Base-by-base conservation (phyloP, 2,113 vertebrate species). In the Elachura formosa region DNA sequence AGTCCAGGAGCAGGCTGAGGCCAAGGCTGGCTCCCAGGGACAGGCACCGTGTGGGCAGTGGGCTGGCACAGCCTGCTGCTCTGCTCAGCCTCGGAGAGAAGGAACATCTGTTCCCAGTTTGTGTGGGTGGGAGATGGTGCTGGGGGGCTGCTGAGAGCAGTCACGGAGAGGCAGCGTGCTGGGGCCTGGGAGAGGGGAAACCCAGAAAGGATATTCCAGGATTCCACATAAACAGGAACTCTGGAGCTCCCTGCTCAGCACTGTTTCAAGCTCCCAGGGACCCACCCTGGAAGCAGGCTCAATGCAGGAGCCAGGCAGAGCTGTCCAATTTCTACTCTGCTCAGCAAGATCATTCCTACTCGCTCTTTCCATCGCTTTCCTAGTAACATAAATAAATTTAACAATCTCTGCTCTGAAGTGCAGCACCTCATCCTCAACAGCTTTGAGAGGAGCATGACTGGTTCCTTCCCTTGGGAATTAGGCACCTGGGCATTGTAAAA, bases 161-260 rank as follows among this genome's bases (percentile, higher is more conserved):
- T 58, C 73, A 92, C 1, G 33, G 54, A 94, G 73, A 90, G 40
- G 46, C 91, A 84, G 80, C 6, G 7, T 23, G 91, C 72, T 94
- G 92, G 91, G 97, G 94, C 95, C 94, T 84, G 55, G 68, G 71
- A 94, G 87, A 85, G 82, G 95, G 79, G 61, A 95, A 96, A 73
- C 29, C 87, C 78, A 93, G 84, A 64, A 88, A 92, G 73, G 90
- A 82, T 75, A 87, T 89, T 92, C 80, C 90, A 92, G 83, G 62
- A 94, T 91, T 79, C 67, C 77, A 90, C 59, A 77, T 48, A 84
- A 94, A 96, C 89, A 95, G 91, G 90, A 94, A 94, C 61, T 73
- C 23, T 33, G 72, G 88, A 86, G 89, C 87, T 83, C 69, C 76
- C 90, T 85, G 88, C 87, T 92, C 80, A 82, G 87, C 51, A 68